Conservation (phyloP, 2,888 invertebrate species). For the Lithodes maja region DNA sequence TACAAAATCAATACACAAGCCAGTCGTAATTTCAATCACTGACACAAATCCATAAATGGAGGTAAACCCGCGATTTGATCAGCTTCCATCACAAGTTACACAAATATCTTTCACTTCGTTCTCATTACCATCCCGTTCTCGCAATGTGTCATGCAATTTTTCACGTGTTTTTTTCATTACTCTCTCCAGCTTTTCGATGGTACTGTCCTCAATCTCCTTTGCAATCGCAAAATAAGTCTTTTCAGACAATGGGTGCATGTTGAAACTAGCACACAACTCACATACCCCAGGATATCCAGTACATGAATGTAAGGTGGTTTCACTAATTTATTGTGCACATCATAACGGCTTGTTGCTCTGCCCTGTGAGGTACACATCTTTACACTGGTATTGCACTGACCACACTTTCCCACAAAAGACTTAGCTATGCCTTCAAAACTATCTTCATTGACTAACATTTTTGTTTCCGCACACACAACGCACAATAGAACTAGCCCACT, state of each 20-base stretch:
- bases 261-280: not conserved
- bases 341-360: constrained; percentile 12
- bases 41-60: constrained; percentile 36
- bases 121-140: constrained; percentile 21
- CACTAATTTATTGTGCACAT: constrained; percentile 26
- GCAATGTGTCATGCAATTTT: constrained; percentile 16
- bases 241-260: constrained; percentile 12
- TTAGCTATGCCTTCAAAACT: no score
- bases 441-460: no score
- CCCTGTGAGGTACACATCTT: constrained; percentile 18
- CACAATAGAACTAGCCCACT: no score
- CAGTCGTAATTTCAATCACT: constrained; percentile 19
- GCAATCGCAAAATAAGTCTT: constrained; percentile 1
- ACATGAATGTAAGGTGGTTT: not conserved
- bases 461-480: no score
- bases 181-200: not conserved
- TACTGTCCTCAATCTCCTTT: constrained; percentile 22
- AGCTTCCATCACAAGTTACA: constrained; percentile 35
- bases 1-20: constrained; percentile 20
- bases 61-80: constrained; percentile 43
- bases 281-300: not conserved
- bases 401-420: no score
- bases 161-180: constrained; percentile 29
- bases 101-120: constrained; percentile 40
- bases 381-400: not conserved